A percentile compares a stretch with the other conserved stretches of the same genome.
Evolutionary conservation across 2,888 invertebrate genomes (phyloP).

Genomic region (Linnaemya tessellans): DNA sequence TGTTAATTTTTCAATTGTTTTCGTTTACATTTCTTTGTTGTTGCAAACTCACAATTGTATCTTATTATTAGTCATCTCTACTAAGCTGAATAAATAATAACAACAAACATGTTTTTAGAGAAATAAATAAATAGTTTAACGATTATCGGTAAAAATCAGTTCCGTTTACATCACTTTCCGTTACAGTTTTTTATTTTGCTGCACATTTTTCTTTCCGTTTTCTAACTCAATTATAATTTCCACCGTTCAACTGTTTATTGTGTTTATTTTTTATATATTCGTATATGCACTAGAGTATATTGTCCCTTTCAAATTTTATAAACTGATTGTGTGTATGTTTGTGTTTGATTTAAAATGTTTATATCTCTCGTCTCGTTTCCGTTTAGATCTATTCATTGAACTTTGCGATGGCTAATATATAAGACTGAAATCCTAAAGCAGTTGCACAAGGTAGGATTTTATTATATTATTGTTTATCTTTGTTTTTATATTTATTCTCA

Average conservation of each 20-base stretch:
- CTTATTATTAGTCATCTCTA: constrained; percentile 67
- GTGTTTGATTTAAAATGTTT: constrained; percentile 60
- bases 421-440: constrained; percentile 81
- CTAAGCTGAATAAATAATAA: constrained; percentile 24
- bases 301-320: constrained; percentile 53
- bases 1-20: neutral
- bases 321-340: constrained; percentile 16
- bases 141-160: constrained; percentile 51
- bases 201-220: constrained; percentile 39
- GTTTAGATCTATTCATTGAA: constrained; percentile 83
- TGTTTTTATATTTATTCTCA: neutral
- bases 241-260: neutral
- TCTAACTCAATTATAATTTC: constrained; percentile 1
- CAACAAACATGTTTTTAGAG: neutral
- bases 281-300: neutral
- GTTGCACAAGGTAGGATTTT: constrained; percentile 82
- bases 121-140: constrained; percentile 46
- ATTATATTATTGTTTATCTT: constrained; percentile 27
- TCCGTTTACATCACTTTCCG: constrained; percentile 39
- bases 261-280: neutral
- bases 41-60: constrained; percentile 15
- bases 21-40: neutral
- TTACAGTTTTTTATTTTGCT: neutral
- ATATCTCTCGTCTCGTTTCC: constrained; percentile 79
- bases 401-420: constrained; percentile 83